Conservation (phyloP, 1,140 invertebrate species). For the Drosophila sp. region DNA sequence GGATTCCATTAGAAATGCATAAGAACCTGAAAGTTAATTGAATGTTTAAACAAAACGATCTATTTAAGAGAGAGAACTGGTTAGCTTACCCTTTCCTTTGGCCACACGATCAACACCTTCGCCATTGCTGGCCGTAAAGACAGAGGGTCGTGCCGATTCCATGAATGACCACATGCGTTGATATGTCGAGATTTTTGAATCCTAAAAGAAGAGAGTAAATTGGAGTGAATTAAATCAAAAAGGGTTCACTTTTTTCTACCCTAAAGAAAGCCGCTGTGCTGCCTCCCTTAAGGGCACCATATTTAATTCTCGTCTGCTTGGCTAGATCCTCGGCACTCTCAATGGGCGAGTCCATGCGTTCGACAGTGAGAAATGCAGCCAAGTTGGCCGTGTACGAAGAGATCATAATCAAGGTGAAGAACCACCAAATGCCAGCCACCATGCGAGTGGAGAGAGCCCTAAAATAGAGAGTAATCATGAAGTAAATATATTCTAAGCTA, state of each 20-base stretch:
- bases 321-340: constrained; percentile 97
- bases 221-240: neutral
- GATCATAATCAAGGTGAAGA: constrained; percentile 99
- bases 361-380: constrained; percentile 98
- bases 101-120: constrained; percentile 94
- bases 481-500: too few species aligned
- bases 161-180: constrained; percentile 97
- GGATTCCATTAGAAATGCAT: constrained; percentile 97
- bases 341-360: constrained; percentile 97
- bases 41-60: rapidly evolving
- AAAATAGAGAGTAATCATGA: constrained; percentile 47
- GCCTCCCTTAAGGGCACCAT: constrained; percentile 96
- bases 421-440: constrained; percentile 98
- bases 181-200: constrained; percentile 96
- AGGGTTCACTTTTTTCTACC: constrained; percentile 83
- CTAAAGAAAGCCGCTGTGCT: constrained; percentile 96
- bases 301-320: constrained; percentile 98
- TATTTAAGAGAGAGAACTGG: too few species aligned
- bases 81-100: constrained; percentile 88
- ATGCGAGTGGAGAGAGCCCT: constrained; percentile 94
- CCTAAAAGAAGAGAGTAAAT: constrained; percentile 84
- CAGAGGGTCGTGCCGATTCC: constrained; percentile 92
- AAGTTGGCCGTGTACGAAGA: constrained; percentile 99
- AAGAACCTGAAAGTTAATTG: constrained; percentile 84
- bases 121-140: constrained; percentile 92